These are phyloP conservation scores for Puffinus mauretanicus DNA, from an alignment of 2,113 vertebrate genomes.

Conservation along the genomic window DNA sequence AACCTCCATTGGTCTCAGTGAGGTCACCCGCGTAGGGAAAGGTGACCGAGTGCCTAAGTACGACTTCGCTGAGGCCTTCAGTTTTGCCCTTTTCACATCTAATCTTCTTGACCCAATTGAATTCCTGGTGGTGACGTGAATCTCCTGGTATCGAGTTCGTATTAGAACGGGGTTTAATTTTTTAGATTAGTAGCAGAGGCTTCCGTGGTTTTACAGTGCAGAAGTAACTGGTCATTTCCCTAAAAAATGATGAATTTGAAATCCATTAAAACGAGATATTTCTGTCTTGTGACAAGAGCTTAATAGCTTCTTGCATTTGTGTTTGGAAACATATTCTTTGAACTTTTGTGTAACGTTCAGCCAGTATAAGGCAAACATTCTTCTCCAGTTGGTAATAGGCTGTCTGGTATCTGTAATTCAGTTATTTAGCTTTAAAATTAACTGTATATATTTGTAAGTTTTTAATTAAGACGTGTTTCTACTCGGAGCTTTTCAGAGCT, in stretches of 20 bases:
- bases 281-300: constrained; percentile 49
- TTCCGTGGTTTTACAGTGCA: not conserved
- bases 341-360: constrained; percentile 30
- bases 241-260: constrained; percentile 29
- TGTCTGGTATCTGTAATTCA: constrained; percentile 58
- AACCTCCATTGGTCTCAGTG: not conserved
- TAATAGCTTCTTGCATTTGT: constrained; percentile 56
- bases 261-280: constrained; percentile 43
- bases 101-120: not conserved
- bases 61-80: not conserved
- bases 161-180: not conserved
- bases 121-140: not conserved
- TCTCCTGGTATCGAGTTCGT: not conserved
- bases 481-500: constrained; percentile 39
- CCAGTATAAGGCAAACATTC: constrained; percentile 60
- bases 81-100: not conserved
- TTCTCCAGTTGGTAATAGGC: constrained; percentile 29
- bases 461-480: constrained; percentile 51
- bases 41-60: not conserved
- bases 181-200: not conserved
- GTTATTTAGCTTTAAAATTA: constrained; percentile 68
- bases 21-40: not conserved
- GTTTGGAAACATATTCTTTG: constrained; percentile 63
- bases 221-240: constrained; percentile 5
- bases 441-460: constrained; percentile 70